Evolutionary conservation across 1,140 invertebrate genomes (phyloP).

Genomic region (Agrypnia vestita): DNA sequence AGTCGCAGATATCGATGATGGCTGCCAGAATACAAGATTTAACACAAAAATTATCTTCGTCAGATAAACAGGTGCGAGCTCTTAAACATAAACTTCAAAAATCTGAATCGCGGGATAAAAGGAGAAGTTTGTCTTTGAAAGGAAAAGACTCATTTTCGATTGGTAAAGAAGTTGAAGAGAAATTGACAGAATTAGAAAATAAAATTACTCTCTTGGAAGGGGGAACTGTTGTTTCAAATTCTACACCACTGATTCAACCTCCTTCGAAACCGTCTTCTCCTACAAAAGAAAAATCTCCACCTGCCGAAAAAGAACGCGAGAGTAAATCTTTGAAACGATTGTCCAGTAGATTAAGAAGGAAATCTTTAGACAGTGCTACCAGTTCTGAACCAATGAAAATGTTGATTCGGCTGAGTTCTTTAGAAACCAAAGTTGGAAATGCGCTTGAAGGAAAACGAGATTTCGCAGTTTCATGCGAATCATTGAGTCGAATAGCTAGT

Average conservation of each 20-base stretch:
- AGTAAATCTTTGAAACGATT: conserved; percentile 72
- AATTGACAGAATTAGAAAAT: conserved; percentile 84
- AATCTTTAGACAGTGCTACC: conserved; percentile 84
- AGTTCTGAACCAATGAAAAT: conserved; percentile 86
- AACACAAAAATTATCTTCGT: conserved; percentile 84
- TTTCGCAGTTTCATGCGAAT: conserved; percentile 73
- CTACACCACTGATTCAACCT: conserved; percentile 69
- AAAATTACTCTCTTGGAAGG: conserved; percentile 81
- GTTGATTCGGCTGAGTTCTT: conserved; percentile 80
- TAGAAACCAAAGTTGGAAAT: conserved; percentile 82
- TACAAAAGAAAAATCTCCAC: conserved; percentile 71
- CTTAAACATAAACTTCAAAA: conserved; percentile 87
- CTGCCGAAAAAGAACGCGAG: conserved; percentile 71
- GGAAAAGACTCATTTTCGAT: conserved; percentile 85
- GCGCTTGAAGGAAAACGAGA: conserved; percentile 72
- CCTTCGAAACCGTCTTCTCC: conserved; percentile 71
- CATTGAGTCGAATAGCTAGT: conserved; percentile 67
- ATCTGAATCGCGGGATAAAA: conserved; percentile 83
- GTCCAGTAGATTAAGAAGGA: conserved; percentile 75
- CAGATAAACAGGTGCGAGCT: conserved; percentile 87
- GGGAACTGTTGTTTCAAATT: conserved; percentile 62
- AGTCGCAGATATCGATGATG: conserved; percentile 85
- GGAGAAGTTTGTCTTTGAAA: conserved; percentile 87
- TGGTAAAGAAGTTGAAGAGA: conserved; percentile 87
- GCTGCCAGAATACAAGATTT: conserved; percentile 88